Conservation (phyloP, 2,797 vertebrate species). For the Chaunax sp. region DNA sequence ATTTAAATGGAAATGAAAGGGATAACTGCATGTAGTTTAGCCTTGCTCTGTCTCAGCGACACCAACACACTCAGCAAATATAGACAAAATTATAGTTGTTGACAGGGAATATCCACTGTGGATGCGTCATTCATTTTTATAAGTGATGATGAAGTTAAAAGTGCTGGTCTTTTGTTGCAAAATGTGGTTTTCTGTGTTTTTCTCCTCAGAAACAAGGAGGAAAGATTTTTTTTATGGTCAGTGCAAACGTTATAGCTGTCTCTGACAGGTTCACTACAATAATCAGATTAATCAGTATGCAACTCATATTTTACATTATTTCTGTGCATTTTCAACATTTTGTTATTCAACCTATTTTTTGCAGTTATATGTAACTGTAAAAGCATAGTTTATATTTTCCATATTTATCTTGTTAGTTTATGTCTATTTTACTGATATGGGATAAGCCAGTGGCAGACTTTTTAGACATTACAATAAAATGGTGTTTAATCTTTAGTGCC, state of each 20-base stretch:
- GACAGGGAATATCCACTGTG: constrained; percentile 47
- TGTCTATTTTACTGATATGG: not conserved
- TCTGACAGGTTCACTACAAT: too few species aligned
- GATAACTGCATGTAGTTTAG: constrained; percentile 32
- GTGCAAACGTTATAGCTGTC: constrained; percentile 2
- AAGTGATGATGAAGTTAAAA: constrained; percentile 56
- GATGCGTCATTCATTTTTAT: constrained; percentile 58
- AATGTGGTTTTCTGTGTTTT: too few species aligned
- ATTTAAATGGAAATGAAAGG: constrained; percentile 29
- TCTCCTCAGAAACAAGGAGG: too few species aligned
- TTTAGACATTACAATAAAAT: not conserved
- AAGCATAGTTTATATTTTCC: too few species aligned
- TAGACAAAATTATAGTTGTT: constrained; percentile 58
- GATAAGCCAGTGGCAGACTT: not conserved
- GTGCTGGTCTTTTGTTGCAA: too few species aligned
- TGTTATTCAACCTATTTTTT: constrained; percentile 1
- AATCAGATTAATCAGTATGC: not conserved
- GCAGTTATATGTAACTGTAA: not conserved
- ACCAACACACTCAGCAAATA: constrained; percentile 47
- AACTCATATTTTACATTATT: not conserved
- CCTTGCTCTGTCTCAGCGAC: constrained; percentile 29
- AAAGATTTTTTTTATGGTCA: too few species aligned
- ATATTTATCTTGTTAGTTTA: not conserved
- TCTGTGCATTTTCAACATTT: not conserved
- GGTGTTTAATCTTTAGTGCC: not conserved